Base-by-base conservation (phyloP, 2,113 vertebrate genomes). In the Perognathus longimembris region DNA sequence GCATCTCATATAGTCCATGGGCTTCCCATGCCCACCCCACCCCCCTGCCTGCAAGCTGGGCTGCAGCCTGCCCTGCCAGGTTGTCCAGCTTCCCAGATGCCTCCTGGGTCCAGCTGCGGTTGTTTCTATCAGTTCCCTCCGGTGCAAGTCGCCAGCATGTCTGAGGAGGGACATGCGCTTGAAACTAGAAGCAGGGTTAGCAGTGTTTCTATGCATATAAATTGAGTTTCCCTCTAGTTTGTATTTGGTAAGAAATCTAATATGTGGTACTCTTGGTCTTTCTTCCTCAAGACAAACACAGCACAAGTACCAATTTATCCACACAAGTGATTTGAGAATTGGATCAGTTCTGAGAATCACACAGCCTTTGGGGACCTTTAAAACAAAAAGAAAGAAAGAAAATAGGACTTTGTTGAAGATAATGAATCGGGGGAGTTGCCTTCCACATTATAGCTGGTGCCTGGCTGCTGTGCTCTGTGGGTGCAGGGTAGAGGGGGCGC, bases 211-310 rank as follows among this genome's bases (percentile, higher is more conserved):
- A 6, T 24, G 84, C 69, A 70, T 75, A 14, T 78, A 79, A 87
- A 89, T 50, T 40, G 85, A 76, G 67, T 77, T 90, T 88, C 38
- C 57, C 21, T 18, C 17, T 22, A 0, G 10, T 32, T 14, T 54
- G 7, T 63, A 28, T 82, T 78, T 88, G 66, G 64, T 73, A 67
- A 85, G 79, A 74, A 59, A 82, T 86, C 69, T 81, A 61, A 74
- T 57, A 81, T 42, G 24, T 70, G 83, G 14, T 38, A 45, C 38
- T 82, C 50, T 86, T 20, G 61, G 61, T 74, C 50, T 67, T 80
- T 7, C 38, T 69, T 85, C 67, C 64, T 86, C 3, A 63, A 38
- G 86, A 93, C n/a, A 95, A 67, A 74, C 14, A 12, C 9, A 21
- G 32, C 67, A 40, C 12, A 28, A 26, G 38, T 28, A 40, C 67